These are phyloP conservation scores for Bhutanitis thaidina DNA, from an alignment of 2,888 invertebrate genomes.

Conservation along the genomic window DNA sequence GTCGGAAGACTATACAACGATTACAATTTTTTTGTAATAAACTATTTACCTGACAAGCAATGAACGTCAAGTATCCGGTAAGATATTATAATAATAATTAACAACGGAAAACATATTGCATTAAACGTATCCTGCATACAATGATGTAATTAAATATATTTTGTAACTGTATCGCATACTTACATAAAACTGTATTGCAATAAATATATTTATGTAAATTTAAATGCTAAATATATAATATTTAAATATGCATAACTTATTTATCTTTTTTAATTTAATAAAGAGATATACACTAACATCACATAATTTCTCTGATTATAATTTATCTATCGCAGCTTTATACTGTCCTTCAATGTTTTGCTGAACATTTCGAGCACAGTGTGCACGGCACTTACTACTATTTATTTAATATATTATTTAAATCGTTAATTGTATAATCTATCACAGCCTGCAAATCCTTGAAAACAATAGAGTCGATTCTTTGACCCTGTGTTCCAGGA, in stretches of 20 bases:
- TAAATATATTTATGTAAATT: constrained; percentile 7
- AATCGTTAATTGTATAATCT: constrained; percentile 20
- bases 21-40: no score
- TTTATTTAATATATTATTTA: constrained; percentile 24
- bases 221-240: constrained; percentile 7
- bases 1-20: no score
- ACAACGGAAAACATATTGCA: no score
- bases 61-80: neutral
- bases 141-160: neutral
- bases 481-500: constrained; percentile 91
- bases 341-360: constrained; percentile 24
- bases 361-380: constrained; percentile 37
- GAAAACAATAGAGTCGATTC: constrained; percentile 57
- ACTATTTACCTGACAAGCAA: no score
- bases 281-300: constrained; percentile 15
- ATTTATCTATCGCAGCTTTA: constrained; percentile 46
- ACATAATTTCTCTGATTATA: constrained; percentile 26
- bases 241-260: neutral
- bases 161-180: neutral
- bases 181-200: neutral
- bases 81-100: no score
- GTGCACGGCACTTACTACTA: constrained; percentile 39
- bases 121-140: no score
- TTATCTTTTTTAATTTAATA: neutral
- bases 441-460: constrained; percentile 29